Base-by-base conservation (phyloP, 2,113 vertebrate genomes). In the Dryoscopus gambensis region DNA sequence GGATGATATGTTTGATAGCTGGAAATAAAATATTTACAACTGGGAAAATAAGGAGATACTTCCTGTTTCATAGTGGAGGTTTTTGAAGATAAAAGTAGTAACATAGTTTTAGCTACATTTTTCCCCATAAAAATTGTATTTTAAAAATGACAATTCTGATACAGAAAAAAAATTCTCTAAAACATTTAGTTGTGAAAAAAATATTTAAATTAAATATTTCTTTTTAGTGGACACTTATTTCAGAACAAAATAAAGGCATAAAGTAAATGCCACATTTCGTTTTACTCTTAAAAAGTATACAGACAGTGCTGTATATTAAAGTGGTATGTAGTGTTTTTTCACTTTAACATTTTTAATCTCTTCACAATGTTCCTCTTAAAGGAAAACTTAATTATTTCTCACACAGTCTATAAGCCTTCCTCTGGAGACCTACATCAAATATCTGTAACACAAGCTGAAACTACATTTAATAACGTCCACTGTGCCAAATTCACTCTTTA, bases 331-430 rank as follows among this genome's bases (percentile, higher is more conserved):
- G 35, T 55, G 23, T 4, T 22, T 87, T 92, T 79, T 69, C 49
- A 65, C 46, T 78, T 53, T 15, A 95, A 84, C 28, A 30, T 71
- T 95, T 95, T 85, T 67, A 92, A 93, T 91, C 59, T 77, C 63
- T 87, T 89, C 77, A 19, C 46, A 73, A 20, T 33, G 19, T n/a
- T 91, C 27, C 55, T 73, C 14, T 63, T 57, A 52, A 73, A 90
- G n/a, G 30, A 85, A 95, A 93, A 87, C 12, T 57, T 87, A 87
- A 89, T 67, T 87, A 89, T 84, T 96, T 89, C 63, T 92, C 52
- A 67, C 24, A 37, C 24, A 92, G 39, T 52, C 53, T 73, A 6
- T 42, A 65, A 82, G 37, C 10, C 30, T 81, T 89, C 50, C 73
- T 81, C 93, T 63, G 59, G 77, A 89, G 79, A 89, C 84, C 70